Conservation (phyloP, 2,113 vertebrate species). For the Echinops telfairi region DNA sequence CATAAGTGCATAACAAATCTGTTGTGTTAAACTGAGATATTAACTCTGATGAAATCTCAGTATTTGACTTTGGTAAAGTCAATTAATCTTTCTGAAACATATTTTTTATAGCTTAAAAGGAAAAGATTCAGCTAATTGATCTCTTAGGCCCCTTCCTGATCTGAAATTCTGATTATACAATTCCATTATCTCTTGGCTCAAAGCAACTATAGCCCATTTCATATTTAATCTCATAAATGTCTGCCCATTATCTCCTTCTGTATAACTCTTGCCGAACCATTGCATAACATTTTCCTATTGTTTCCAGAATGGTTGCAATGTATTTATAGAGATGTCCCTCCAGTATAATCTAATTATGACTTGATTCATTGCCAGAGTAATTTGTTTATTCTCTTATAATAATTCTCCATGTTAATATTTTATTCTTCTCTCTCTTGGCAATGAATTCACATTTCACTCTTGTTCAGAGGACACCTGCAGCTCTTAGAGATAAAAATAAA, state of each 20-base stretch:
- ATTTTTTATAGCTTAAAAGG: conserved; percentile 5
- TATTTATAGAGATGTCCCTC: conserved; percentile 31
- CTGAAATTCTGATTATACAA: conserved; percentile 1
- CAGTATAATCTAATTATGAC: background rate
- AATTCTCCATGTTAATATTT: background rate
- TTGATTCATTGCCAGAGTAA: background rate
- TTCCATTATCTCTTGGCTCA: conserved; percentile 14
- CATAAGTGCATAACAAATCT: background rate
- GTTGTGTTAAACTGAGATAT: background rate
- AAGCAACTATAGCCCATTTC: background rate
- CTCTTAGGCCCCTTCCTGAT: background rate
- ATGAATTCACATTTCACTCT: background rate
- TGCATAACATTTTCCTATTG: background rate
- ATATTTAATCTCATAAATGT: background rate
- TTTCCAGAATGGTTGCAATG: background rate
- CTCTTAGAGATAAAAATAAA: background rate
- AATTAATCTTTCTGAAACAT: background rate
- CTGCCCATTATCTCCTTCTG: background rate
- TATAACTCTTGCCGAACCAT: background rate
- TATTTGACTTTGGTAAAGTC: background rate
- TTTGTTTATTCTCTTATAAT: conserved; percentile 21
- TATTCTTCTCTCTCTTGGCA: background rate
- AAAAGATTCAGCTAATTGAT: background rate
- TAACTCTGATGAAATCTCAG: background rate
- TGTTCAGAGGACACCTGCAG: background rate